These are phyloP conservation scores for Chrysodeixis includens DNA, from an alignment of 2,888 invertebrate genomes.

Conservation along the genomic window DNA sequence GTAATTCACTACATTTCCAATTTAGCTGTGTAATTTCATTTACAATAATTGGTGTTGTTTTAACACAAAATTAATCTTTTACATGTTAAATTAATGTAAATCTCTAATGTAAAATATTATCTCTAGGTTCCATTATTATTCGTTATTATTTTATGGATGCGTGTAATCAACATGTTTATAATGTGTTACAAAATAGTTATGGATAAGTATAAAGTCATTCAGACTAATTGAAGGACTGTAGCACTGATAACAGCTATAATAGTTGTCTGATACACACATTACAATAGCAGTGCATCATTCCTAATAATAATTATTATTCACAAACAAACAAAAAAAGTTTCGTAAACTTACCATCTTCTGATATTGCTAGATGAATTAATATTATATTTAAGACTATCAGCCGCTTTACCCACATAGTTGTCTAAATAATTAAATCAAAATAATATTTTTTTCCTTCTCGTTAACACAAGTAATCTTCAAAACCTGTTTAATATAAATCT, in stretches of 20 bases:
- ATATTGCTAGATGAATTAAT: conserved; percentile 36
- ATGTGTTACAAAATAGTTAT: neutral
- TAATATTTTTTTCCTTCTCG: conserved; percentile 15
- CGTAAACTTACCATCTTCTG: conserved; percentile 52
- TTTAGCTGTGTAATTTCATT: conserved; percentile 20
- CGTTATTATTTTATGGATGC: neutral
- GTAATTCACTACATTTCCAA: conserved; percentile 36
- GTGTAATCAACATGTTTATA: neutral
- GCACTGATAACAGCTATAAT: conserved; percentile 12
- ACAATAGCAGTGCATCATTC: neutral
- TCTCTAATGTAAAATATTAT: neutral
- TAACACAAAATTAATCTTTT: conserved; percentile 17
- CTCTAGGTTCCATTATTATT: neutral
- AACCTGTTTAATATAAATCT: conserved; percentile 50
- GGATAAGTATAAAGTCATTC: neutral
- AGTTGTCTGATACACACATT: neutral
- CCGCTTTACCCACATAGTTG: conserved; percentile 43
- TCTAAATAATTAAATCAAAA: conserved; percentile 13
- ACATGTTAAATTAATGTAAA: conserved; percentile 3
- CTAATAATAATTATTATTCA: too few species aligned
- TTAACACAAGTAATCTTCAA: conserved; percentile 32
- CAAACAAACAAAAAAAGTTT: neutral
- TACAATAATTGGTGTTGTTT: conserved; percentile 22
- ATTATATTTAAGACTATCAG: conserved; percentile 43
- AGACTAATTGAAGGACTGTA: conserved; percentile 2